Evolutionary conservation across 35 echinoderm and acorn worm species (phyloP), one percentile per base, ranked within the genome.

Genomic region (Eucidaris tribuloides): DNA sequence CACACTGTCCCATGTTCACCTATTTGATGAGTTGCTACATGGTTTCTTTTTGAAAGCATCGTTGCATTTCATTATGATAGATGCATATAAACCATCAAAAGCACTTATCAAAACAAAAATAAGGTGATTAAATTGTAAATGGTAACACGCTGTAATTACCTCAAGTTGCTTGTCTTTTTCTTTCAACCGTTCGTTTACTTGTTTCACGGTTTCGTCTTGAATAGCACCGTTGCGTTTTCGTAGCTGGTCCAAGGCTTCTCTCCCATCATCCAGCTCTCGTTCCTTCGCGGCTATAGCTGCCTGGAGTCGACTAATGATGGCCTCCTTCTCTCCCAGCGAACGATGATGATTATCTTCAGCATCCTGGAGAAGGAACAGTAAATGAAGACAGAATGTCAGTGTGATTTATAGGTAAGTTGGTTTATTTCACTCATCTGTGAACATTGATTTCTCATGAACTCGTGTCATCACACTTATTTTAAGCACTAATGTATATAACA

Each of bases 101-200:
- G n/a, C n/a, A n/a, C n/a, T n/a, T n/a, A n/a, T n/a, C n/a, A n/a
- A n/a, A n/a, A n/a, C n/a, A n/a, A n/a, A n/a, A n/a, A n/a, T n/a
- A n/a, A n/a, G n/a, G n/a, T n/a, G n/a, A n/a, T n/a, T n/a, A n/a
- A n/a, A n/a, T n/a, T n/a, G n/a, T n/a, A n/a, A n/a, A n/a, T n/a
- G n/a, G n/a, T n/a, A n/a, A n/a, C n/a, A n/a, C n/a, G n/a, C n/a
- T n/a, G 14, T 57, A 37, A 81, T 31, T 48, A 91, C 94, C 85
- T 97, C 77, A 17, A 97, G 46, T 25, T 87, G 46, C 7, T 92
- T 88, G 19, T 92, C 94, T 72, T 91, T 97, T 37, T 91, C 84
- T 29, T 41, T 91, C 0, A 97, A 76, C 27, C 88, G 87, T 19
- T 78, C 81, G 48, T 58, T 92, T 17, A 97, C 81, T 38, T 97